These are phyloP conservation scores for Fukomys damarensis DNA, from an alignment of 2,113 vertebrate genomes.

Conservation along the genomic window DNA sequence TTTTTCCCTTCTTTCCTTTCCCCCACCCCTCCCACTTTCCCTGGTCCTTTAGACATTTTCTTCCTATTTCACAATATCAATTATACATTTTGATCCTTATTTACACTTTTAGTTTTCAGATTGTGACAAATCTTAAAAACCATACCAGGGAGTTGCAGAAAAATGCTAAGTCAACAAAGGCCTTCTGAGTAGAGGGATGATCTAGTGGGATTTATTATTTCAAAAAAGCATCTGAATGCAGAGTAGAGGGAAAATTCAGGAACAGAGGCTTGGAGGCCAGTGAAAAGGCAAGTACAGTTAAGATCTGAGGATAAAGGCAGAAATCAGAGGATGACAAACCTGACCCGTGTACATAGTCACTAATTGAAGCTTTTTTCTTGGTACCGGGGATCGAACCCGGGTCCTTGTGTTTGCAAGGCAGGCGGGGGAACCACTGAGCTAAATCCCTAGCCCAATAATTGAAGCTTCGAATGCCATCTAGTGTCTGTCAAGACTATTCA, in stretches of 20 bases:
- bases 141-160: neutral
- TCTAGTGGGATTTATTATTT: neutral
- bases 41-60: no score
- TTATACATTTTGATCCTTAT: no score
- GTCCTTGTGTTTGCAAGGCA: no score
- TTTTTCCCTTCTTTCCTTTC: no score
- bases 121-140: neutral
- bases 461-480: neutral
- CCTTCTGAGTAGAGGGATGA: neutral
- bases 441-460: no score
- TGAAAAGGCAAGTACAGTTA: neutral
- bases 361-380: neutral
- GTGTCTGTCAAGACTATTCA: neutral
- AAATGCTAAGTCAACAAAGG: neutral
- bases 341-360: neutral
- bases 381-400: no score
- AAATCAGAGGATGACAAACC: neutral
- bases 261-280: neutral
- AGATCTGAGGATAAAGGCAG: neutral
- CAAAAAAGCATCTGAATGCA: neutral
- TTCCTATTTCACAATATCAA: no score
- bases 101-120: no score
- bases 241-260: neutral
- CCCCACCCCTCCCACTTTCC: no score
- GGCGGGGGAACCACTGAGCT: no score